Evolutionary conservation across 2,113 vertebrate genomes (phyloP).

Genomic region (Spea bombifrons): DNA sequence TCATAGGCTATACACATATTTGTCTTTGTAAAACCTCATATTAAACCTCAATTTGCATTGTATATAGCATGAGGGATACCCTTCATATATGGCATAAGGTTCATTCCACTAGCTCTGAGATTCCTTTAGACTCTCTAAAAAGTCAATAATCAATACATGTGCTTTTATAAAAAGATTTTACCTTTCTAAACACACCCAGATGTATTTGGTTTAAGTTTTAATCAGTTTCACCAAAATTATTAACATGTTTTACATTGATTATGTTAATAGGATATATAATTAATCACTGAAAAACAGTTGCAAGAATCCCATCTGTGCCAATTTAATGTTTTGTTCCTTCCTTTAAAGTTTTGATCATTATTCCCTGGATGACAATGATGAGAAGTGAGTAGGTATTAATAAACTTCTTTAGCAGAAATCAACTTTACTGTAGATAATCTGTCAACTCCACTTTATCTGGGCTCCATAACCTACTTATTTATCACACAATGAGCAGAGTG

Average conservation of each 20-base stretch:
- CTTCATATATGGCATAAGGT: too few relatives aligned
- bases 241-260: conserved; percentile 41
- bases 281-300: conserved; percentile 47
- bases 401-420: conserved; percentile 52
- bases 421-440: conserved; percentile 43
- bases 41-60: too few relatives aligned
- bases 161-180: background rate
- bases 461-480: conserved; percentile 41
- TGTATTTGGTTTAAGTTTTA: background rate
- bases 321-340: conserved; percentile 50
- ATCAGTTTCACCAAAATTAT: background rate
- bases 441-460: conserved; percentile 42
- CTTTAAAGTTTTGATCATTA: conserved; percentile 48
- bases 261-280: conserved; percentile 41
- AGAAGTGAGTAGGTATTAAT: conserved; percentile 48
- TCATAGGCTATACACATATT: too few relatives aligned
- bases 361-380: conserved; percentile 47
- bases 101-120: background rate
- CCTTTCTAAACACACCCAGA: background rate
- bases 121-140: background rate
- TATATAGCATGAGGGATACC: too few relatives aligned
- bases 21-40: too few relatives aligned
- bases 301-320: conserved; percentile 31
- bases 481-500: conserved; percentile 35
- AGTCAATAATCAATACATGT: background rate